A percentile compares a stretch with the other conserved stretches of the same genome.
Conservation (phyloP, 1,140 invertebrate species). For the Artemia franciscana region DNA sequence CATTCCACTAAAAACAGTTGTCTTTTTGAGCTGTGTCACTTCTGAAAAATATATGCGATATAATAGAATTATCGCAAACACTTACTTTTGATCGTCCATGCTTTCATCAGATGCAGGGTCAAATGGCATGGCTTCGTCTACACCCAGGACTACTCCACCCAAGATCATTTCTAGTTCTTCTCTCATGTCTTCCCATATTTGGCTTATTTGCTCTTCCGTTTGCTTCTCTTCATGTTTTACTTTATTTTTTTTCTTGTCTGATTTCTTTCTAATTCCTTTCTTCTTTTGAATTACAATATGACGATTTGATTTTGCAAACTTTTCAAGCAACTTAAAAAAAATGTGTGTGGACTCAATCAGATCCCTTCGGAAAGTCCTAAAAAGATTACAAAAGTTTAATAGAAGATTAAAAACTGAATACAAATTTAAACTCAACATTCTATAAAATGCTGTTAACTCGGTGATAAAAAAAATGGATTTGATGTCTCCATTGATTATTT, state of each 20-base stretch:
- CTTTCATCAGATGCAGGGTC: slow-evolving; percentile 56
- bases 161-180: slow-evolving; percentile 44
- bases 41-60: too few species aligned
- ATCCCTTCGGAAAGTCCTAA: slow-evolving; percentile 56
- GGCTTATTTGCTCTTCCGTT: slow-evolving; percentile 23
- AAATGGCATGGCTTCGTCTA: slow-evolving; percentile 46
- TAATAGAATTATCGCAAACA: slow-evolving; percentile 11
- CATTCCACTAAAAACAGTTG: too few species aligned
- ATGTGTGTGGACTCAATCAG: slow-evolving; percentile 68
- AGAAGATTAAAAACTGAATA: too few species aligned
- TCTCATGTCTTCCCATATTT: slow-evolving; percentile 43
- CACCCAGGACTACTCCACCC: slow-evolving; percentile 26
- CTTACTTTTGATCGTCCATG: slow-evolving; percentile 71
- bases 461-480: too few species aligned
- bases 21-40: too few species aligned
- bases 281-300: slow-evolving; percentile 47
- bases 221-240: slow-evolving; percentile 7
- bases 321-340: slow-evolving; percentile 75
- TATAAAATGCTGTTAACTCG: too few species aligned
- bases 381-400: too few species aligned
- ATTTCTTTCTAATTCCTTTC: slow-evolving; percentile 23
- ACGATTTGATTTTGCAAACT: slow-evolving; percentile 40
- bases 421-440: too few species aligned
- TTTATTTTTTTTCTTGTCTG: slow-evolving; percentile 17
- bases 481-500: too few species aligned